Base-by-base conservation (phyloP, 2,797 vertebrate species). In the Salmo trutta region DNA sequence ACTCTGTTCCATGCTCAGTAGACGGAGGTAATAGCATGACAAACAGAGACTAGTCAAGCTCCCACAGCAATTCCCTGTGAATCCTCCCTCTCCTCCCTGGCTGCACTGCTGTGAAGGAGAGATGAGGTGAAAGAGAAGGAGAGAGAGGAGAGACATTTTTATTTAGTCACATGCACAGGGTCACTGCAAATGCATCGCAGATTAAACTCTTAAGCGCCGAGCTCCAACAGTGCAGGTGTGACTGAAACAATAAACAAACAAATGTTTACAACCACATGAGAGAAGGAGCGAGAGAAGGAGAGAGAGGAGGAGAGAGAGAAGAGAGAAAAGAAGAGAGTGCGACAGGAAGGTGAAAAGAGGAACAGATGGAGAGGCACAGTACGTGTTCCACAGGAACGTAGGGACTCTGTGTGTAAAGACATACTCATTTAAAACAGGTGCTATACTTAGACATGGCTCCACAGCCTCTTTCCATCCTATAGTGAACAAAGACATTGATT, bases 311-410 rank as follows among this genome's bases (percentile, higher is more conserved):
- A 7, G 36, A 6, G 36, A 33, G 1, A 36, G 36, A 8, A 36
- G 1, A 0, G 75, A 21, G 56, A 21, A 8, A 4, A 24, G 15
- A 68, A 67, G 41, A 47, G 77, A 62, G 85, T 77, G 90, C 15
- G 84, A 91, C 78, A 83, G 84, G 82, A 89, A 93, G 89, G 93
- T 92, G 92, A 93, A 88, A 93, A 92, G 74, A 87, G 75, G 88
- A 93, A 90, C 94, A 94, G 94, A 94, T 94, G 93, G 92, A 92
- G 89, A 83, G 80, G 84, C 75, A 77, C 88, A 76, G 85, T 77
- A 73, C 69, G 77, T 84, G 71, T 85, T 82, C 81, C 78, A 24
- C 78, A 74, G 41, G 65, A 77, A 71, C 72, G 70, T 51, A 72
- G 77, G 73, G 68, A 81, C 77, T 74, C n/a, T 53, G 75, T 52